phyloP scores from a whole-genome alignment of 1,140 invertebrate species.

The Atopsyche davidsoni region DNA sequence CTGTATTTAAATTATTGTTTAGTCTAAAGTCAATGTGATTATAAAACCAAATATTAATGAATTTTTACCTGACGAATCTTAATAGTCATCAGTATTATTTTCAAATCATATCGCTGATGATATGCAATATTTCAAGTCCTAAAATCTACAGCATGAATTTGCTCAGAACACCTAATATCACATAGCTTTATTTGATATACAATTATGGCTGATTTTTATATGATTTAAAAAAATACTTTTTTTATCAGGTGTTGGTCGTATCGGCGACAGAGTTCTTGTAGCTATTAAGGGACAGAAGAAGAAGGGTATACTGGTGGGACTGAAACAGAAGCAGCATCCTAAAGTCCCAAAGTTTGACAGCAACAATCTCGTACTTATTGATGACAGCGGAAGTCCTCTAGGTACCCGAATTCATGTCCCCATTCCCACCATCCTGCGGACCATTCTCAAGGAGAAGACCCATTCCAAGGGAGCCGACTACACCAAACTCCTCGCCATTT shows the following conservation, averaged over 20 bases:
- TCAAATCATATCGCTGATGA: too few species aligned
- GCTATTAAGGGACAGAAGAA: conserved; percentile 96
- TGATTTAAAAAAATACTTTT: too few species aligned
- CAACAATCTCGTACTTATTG: conserved; percentile 95
- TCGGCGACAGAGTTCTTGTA: conserved; percentile 86
- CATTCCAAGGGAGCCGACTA: conserved; percentile 84
- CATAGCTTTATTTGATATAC: too few species aligned
- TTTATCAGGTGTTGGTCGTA: conserved; percentile 45
- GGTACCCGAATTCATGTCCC: conserved; percentile 93
- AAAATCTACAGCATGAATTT: too few species aligned
- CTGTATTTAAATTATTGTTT: too few species aligned
- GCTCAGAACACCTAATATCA: too few species aligned
- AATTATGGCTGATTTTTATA: too few species aligned
- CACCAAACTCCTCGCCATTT: conserved; percentile 90
- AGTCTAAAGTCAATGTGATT: too few species aligned
- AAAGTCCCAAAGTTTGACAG: conserved; percentile 91
- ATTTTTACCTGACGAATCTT: too few species aligned
- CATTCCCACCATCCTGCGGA: conserved; percentile 86
- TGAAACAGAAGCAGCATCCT: conserved; percentile 75
- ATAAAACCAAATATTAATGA: too few species aligned
- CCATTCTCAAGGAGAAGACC: conserved; percentile 76
- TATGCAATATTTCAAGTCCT: too few species aligned
- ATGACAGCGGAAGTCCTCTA: conserved; percentile 87
- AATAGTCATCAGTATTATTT: too few species aligned
- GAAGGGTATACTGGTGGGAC: conserved; percentile 89